phyloP scores from a whole-genome alignment of 2,888 invertebrate genomes.

The Sarcophaga variegata region DNA sequence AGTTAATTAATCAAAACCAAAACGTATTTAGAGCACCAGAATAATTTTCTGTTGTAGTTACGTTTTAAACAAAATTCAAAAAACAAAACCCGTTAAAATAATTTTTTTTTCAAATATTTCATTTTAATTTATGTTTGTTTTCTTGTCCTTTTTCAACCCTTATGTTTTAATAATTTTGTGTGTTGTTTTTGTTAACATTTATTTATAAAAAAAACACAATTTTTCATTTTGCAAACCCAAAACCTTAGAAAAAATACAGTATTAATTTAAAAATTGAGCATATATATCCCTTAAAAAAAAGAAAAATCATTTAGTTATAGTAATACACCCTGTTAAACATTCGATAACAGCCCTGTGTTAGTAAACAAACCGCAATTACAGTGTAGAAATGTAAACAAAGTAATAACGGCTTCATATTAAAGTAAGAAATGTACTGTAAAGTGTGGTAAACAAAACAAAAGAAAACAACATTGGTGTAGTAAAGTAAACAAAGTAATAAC shows the following conservation, averaged over 20 bases:
- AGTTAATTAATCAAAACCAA: conserved; percentile 36
- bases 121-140: conserved; percentile 56
- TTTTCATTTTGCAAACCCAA: not conserved
- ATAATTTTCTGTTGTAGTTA: conserved; percentile 52
- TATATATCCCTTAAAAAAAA: conserved; percentile 9
- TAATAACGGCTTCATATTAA: not conserved
- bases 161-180: conserved; percentile 46
- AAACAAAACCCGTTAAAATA: conserved; percentile 17
- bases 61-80: conserved; percentile 7
- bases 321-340: not conserved
- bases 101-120: conserved; percentile 19
- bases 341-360: not conserved
- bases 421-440: not conserved
- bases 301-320: conserved; percentile 11
- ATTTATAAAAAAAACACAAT: conserved; percentile 21
- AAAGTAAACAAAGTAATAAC: no score
- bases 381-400: no score
- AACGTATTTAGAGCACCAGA: conserved; percentile 55
- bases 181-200: conserved; percentile 49
- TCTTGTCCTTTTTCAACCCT: conserved; percentile 24
- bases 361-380: not conserved
- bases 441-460: no score
- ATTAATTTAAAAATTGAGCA: conserved; percentile 7
- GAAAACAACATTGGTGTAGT: no score
- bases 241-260: conserved; percentile 39